Evolutionary conservation across 2,113 vertebrate genomes (phyloP).

Genomic region (Micronycteris hirsuta): DNA sequence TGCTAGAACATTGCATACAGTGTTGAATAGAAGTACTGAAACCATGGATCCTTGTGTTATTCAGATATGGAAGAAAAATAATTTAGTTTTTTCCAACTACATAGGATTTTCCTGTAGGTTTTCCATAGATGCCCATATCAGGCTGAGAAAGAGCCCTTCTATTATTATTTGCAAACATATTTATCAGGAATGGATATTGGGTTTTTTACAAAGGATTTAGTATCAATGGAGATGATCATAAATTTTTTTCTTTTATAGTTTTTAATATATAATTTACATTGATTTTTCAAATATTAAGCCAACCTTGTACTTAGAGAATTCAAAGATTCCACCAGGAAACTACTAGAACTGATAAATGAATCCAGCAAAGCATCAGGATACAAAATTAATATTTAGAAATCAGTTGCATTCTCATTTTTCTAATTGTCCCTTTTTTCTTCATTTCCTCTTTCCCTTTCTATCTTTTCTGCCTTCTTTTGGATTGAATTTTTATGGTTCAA

Average conservation of each 20-base stretch:
- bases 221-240: neutral
- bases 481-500: neutral
- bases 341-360: too few species aligned
- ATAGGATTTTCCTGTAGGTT: neutral
- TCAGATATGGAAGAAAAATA: neutral
- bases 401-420: neutral
- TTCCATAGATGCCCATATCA: neutral
- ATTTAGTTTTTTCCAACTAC: neutral
- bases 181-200: neutral
- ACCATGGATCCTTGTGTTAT: neutral
- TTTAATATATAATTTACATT: neutral
- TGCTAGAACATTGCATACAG: neutral
- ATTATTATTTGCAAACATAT: neutral
- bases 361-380: too few species aligned
- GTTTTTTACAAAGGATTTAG: neutral
- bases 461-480: too few species aligned
- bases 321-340: too few species aligned
- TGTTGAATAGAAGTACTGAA: neutral
- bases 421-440: neutral
- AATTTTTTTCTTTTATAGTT: neutral
- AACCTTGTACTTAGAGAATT: neutral
- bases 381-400: too few species aligned
- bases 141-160: neutral
- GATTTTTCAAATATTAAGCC: neutral
- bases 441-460: neutral